phyloP scores from a whole-genome alignment of 2,113 vertebrate species.

The Indri indri region DNA sequence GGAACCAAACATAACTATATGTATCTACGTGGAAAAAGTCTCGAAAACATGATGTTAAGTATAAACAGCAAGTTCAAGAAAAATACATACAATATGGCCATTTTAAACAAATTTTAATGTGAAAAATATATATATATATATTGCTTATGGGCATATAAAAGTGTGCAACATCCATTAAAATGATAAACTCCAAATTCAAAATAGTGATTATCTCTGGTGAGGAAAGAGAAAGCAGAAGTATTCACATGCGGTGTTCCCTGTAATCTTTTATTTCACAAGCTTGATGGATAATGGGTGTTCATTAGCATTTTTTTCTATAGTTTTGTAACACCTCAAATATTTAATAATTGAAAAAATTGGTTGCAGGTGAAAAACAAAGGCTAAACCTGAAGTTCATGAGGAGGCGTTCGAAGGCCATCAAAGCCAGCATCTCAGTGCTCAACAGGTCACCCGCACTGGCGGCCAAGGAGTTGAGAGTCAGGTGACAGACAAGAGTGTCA shows the following conservation, averaged over 20 bases:
- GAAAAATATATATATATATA: background rate
- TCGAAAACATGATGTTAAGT: background rate
- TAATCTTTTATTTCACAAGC: background rate
- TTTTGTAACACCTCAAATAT: background rate
- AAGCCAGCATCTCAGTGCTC: background rate
- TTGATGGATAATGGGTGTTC: background rate
- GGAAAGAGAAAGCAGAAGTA: background rate
- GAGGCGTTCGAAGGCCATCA: background rate
- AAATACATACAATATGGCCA: background rate
- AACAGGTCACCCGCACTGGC: rapidly evolving
- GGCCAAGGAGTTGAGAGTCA: background rate
- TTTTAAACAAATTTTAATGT: background rate
- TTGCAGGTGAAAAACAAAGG: background rate
- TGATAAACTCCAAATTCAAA: background rate
- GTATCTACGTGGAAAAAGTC: background rate
- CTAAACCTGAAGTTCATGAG: background rate
- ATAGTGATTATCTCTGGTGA: background rate
- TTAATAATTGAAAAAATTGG: background rate
- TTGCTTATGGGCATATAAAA: background rate
- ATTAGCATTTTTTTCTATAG: background rate
- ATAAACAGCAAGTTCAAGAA: background rate
- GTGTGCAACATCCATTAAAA: background rate
- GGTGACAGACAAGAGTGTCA: background rate
- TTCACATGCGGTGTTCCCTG: rapidly evolving
- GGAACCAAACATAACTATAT: background rate